Percentiles rank a stretch among this genome's conserved stretches.
Conservation (phyloP, 64 coral and sea anemone species). For the Acropora yongei region DNA sequence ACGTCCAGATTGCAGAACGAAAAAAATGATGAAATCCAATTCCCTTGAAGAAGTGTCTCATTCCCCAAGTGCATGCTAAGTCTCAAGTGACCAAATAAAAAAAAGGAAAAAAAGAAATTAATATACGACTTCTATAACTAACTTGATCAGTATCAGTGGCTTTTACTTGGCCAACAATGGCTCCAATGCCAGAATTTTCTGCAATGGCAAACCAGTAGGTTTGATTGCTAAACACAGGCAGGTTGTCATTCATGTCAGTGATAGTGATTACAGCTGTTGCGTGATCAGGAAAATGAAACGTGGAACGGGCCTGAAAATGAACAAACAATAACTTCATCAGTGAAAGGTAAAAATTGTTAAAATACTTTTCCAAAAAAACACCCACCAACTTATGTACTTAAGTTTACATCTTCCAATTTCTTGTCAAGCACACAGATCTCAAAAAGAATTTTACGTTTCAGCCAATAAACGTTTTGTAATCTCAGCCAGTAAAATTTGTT, state of each 20-base stretch:
- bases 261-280: conserved; percentile 28
- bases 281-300: conserved; percentile 48
- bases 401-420: too few species aligned
- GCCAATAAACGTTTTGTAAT: too few species aligned
- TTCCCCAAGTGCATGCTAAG: neutral
- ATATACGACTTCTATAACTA: neutral
- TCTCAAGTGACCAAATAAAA: neutral
- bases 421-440: too few species aligned
- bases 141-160: conserved; percentile 78
- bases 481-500: too few species aligned
- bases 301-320: conserved; percentile 37
- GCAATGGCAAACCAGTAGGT: conserved; percentile 50
- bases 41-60: too few species aligned
- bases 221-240: conserved; percentile 23
- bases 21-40: too few species aligned
- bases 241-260: conserved; percentile 42
- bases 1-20: too few species aligned
- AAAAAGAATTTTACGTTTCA: too few species aligned
- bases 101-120: neutral
- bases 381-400: too few species aligned
- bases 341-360: too few species aligned
- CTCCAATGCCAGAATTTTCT: conserved; percentile 61
- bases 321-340: neutral
- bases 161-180: conserved; percentile 60
- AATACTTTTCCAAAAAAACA: too few species aligned